phyloP scores from a whole-genome alignment of 2,113 vertebrate genomes.

The Pygoscelis adeliae region DNA sequence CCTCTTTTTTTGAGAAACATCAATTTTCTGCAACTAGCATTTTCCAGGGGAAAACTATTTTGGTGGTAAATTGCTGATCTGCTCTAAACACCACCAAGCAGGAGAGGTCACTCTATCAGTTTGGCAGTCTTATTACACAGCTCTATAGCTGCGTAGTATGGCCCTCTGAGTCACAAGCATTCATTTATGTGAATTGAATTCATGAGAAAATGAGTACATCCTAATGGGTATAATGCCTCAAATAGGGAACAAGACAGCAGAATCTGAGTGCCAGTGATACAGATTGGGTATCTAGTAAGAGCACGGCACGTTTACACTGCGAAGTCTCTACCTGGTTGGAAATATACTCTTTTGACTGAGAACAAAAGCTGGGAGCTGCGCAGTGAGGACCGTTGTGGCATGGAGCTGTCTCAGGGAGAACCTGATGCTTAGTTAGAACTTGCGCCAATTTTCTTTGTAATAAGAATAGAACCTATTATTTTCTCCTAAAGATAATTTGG shows the following conservation, averaged over 20 bases:
- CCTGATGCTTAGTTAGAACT: background rate
- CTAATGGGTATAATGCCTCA: background rate
- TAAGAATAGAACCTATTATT: background rate
- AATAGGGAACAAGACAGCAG: background rate
- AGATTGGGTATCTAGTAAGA: background rate
- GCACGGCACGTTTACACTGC: background rate
- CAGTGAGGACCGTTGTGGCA: background rate
- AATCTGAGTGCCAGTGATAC: background rate
- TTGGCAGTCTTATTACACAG: background rate
- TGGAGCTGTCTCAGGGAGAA: background rate
- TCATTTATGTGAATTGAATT: background rate
- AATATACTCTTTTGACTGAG: background rate
- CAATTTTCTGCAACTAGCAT: background rate
- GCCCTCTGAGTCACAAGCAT: background rate
- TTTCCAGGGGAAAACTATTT: background rate
- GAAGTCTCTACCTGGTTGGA: background rate
- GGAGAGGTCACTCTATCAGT: background rate
- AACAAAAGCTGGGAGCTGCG: background rate
- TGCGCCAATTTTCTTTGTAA: background rate
- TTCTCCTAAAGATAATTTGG: background rate
- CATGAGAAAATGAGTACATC: background rate
- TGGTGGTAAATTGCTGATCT: background rate
- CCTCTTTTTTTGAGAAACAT: background rate
- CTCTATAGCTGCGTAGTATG: background rate
- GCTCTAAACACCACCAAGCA: background rate